Conservation (phyloP, 2,797 vertebrate species). For the Arctocebus calabarensis region DNA sequence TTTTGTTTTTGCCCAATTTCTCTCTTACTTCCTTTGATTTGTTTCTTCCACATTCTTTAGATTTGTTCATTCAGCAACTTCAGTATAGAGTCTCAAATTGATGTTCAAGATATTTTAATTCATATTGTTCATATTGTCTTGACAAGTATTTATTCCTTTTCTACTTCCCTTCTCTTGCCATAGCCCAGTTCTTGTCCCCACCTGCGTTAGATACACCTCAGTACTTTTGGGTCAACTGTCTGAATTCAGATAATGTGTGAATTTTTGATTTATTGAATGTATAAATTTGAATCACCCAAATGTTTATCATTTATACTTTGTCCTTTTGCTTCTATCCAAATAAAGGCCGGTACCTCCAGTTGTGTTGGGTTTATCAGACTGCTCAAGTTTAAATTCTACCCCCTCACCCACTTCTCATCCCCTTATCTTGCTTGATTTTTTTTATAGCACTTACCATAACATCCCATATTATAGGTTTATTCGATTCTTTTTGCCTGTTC, state of each 20-base stretch:
- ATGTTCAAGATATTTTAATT: neutral
- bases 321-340: neutral
- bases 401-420: too few species aligned
- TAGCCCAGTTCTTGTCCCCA: fast-evolving
- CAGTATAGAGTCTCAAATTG: too few species aligned
- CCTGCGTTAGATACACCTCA: fast-evolving
- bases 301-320: neutral
- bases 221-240: too few species aligned
- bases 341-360: neutral
- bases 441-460: neutral
- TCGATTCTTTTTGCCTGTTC: neutral
- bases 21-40: neutral
- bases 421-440: neutral
- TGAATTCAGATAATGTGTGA: neutral
- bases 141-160: fast-evolving
- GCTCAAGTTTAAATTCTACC: fast-evolving
- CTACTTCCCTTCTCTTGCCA: fast-evolving
- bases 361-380: too few species aligned
- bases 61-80: neutral
- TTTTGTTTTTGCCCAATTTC: neutral
- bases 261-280: neutral
- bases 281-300: neutral
- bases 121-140: neutral
- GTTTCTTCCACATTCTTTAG: neutral
- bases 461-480: neutral